Evolutionary conservation across 2,888 invertebrate species (phyloP).

Genomic region (Clepsis dumicolana): DNA sequence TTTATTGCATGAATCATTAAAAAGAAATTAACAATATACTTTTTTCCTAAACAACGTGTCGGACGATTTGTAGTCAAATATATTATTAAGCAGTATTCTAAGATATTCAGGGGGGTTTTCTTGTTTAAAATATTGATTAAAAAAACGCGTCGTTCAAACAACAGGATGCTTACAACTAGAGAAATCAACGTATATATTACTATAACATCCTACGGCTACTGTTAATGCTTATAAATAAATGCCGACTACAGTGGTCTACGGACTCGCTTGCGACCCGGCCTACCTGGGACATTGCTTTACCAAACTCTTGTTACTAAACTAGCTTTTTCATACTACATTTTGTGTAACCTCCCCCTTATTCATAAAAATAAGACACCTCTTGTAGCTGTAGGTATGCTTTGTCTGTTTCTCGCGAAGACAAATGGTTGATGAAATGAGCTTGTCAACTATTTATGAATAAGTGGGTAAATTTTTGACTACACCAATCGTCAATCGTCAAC

Average conservation of each 20-base stretch:
- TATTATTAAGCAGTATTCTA: constrained; percentile 32
- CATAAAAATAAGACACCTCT: background rate
- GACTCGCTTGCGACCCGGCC: constrained; percentile 41
- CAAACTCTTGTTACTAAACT: background rate
- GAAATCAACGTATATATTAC: constrained; percentile 86
- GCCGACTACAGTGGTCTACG: constrained; percentile 75
- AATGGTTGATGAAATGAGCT: background rate
- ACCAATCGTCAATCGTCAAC: background rate
- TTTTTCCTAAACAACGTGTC: constrained; percentile 71
- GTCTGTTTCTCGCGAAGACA: background rate
- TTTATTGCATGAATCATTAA: constrained; percentile 81
- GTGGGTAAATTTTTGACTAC: background rate
- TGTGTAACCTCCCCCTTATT: background rate
- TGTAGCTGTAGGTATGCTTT: too few relatives aligned
- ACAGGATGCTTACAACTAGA: constrained; percentile 79
- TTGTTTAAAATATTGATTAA: constrained; percentile 52
- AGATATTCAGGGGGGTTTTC: constrained; percentile 39
- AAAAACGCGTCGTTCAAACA: constrained; percentile 69
- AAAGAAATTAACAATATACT: constrained; percentile 73
- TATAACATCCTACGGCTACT: constrained; percentile 78
- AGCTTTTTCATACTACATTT: background rate
- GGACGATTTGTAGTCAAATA: constrained; percentile 66
- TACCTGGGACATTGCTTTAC: constrained; percentile 19
- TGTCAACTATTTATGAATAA: background rate
- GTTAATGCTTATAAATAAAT: constrained; percentile 85